Evolutionary conservation across 2,797 vertebrate species (phyloP).

Genomic region (Rhynchonycteris naso): DNA sequence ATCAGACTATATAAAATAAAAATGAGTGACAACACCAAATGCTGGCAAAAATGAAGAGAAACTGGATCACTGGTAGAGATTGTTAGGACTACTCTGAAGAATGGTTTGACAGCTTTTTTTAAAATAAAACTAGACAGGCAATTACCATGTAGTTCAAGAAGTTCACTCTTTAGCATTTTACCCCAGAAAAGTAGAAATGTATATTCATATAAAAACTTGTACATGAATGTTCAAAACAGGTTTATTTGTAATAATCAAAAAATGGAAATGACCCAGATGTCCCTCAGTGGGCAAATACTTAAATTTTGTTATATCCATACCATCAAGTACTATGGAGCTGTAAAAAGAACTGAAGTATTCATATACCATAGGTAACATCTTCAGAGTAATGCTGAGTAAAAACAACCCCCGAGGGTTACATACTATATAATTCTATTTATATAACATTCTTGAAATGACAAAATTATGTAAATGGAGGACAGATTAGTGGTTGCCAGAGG

Average conservation of each 20-base stretch:
- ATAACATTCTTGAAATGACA: not conserved
- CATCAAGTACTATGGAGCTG: not conserved
- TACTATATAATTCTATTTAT: not conserved
- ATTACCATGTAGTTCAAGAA: not conserved
- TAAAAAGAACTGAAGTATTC: not conserved
- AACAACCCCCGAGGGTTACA: not conserved
- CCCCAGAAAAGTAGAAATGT: not conserved
- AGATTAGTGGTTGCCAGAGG: not conserved
- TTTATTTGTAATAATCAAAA: not conserved
- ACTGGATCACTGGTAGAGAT: not conserved
- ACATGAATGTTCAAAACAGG: not conserved
- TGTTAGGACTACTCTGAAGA: not conserved
- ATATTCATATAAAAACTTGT: not conserved
- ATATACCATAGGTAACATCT: not conserved
- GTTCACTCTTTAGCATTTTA: not conserved
- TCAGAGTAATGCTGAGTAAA: not conserved
- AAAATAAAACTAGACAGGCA: not conserved
- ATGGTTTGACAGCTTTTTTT: not conserved
- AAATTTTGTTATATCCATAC: not conserved
- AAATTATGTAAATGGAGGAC: not conserved
- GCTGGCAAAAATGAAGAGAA: not conserved
- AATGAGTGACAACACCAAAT: not conserved
- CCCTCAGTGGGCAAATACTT: not conserved
- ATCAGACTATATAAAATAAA: not conserved
- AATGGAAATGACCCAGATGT: not conserved